A percentile compares a stretch with the other conserved stretches of the same genome.
Evolutionary conservation across 2,113 vertebrate species (phyloP).

Genomic region (Ciconia stormi): DNA sequence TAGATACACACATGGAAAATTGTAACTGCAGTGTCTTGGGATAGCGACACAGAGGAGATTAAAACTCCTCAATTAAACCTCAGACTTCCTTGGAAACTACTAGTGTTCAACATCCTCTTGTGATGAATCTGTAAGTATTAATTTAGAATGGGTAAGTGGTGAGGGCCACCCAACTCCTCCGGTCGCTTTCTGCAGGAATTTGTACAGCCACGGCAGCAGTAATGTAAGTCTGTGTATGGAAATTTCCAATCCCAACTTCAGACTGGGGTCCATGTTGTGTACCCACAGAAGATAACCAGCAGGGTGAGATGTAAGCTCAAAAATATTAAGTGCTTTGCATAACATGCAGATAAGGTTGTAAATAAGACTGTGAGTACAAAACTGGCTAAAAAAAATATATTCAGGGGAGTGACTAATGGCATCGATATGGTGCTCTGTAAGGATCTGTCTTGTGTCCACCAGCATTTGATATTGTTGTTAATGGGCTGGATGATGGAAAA

Average conservation of each 20-base stretch:
- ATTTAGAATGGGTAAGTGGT: background rate
- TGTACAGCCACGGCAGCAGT: background rate
- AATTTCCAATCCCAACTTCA: background rate
- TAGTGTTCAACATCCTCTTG: background rate
- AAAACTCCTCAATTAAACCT: background rate
- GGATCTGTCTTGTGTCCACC: background rate
- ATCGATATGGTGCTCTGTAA: background rate
- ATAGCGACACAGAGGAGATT: accelerated
- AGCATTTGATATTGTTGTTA: background rate
- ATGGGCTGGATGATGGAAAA: background rate
- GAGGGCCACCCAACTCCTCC: background rate
- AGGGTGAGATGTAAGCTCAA: background rate
- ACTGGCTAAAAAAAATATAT: background rate
- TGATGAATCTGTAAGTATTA: background rate
- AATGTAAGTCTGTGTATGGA: background rate
- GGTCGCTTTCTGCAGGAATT: background rate
- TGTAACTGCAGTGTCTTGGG: background rate
- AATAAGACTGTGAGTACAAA: background rate
- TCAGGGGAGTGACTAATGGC: background rate
- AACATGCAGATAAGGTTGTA: background rate
- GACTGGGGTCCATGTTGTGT: background rate
- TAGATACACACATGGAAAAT: background rate
- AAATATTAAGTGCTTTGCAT: background rate
- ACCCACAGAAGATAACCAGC: background rate
- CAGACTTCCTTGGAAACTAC: background rate